Base-by-base conservation (phyloP, 2,113 vertebrate genomes). In the Tachuris rubrigastra region DNA sequence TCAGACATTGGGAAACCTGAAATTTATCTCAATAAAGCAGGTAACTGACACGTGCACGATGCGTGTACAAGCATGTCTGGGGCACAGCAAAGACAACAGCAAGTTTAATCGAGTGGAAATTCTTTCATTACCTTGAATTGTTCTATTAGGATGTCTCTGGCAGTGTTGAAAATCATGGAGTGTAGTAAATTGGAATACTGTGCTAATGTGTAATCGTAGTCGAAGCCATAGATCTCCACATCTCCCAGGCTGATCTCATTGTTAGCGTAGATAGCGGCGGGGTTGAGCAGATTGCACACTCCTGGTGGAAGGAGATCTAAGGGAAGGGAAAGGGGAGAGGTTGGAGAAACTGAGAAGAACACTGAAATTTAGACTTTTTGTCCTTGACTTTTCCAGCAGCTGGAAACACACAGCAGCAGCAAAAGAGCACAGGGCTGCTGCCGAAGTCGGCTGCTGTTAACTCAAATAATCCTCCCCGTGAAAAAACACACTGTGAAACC, bases 191-290 rank as follows among this genome's bases (percentile, higher is more conserved):
- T 98, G 27, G 98, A 98, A 14, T 98, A 98, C 49, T 98, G 98
- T 31, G 98, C 98, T 92, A 98, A 96, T 0, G 98, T 98, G 91
- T 98, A 98, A 73, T 98, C 98, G 0, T 98, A 98, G 95, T 98
- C 98, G 55, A 98, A 98, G 89, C 98, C 98, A 5, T 98, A 98
- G 35, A 98, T 98, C 84, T 98, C 98, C 4, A 98, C 98, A 5
- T 98, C 98, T 35, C 93, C 90, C 67, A 98, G 94, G 90, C 98
- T 98, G 97, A 98, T 98, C 97, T 98, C 98, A 1, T 98, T 98
- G 97, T 98, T 98, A 31, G 98, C 98, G 0, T 98, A 98, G 94
- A 98, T 98, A 65, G 98, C 98, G 0, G 98, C 97, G 0, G 98
- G 98, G 89, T 98, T 98, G 58, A 98, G 98, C 39, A 98, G 98